These are phyloP conservation scores for Drosophila kanapiae DNA, from an alignment of 1,140 invertebrate genomes.

Conservation along the genomic window DNA sequence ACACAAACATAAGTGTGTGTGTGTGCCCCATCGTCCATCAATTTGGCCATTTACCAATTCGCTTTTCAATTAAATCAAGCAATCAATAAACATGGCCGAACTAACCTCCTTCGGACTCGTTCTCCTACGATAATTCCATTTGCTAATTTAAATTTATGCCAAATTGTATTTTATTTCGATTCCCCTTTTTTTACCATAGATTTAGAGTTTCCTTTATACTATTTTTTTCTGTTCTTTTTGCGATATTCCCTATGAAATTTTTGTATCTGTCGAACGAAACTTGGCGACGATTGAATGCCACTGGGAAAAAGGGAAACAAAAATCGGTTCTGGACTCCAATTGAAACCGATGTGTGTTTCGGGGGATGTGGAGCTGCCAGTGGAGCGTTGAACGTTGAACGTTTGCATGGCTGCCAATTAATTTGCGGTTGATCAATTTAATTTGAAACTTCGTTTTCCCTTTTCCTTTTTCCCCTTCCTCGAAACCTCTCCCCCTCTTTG, in stretches of 20 bases:
- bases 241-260: not conserved
- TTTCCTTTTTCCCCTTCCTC: constrained; percentile 8
- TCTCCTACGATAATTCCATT: constrained; percentile 75
- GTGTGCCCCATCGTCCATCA: constrained; percentile 24
- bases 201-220: not conserved
- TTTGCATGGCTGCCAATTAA: constrained; percentile 83
- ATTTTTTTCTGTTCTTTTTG: constrained; percentile 3
- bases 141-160: constrained; percentile 81
- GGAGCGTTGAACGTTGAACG: constrained; percentile 63
- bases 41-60: constrained; percentile 55
- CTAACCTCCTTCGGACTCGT: constrained; percentile 50
- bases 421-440: constrained; percentile 85
- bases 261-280: constrained; percentile 50
- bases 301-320: constrained; percentile 12
- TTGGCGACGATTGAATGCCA: constrained; percentile 36
- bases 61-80: constrained; percentile 72
- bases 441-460: constrained; percentile 68
- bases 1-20: not conserved
- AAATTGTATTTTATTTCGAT: constrained; percentile 71
- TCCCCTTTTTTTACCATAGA: not conserved
- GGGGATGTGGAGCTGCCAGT: constrained; percentile 32
- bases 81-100: constrained; percentile 82
- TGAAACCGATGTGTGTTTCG: constrained; percentile 13
- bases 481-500: constrained; percentile 35
- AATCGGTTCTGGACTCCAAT: constrained; percentile 34